Evolutionary conservation across 2,888 invertebrate species (phyloP), one percentile per base, ranked within the genome.

Genomic region (Blastobasis lacticolella): DNA sequence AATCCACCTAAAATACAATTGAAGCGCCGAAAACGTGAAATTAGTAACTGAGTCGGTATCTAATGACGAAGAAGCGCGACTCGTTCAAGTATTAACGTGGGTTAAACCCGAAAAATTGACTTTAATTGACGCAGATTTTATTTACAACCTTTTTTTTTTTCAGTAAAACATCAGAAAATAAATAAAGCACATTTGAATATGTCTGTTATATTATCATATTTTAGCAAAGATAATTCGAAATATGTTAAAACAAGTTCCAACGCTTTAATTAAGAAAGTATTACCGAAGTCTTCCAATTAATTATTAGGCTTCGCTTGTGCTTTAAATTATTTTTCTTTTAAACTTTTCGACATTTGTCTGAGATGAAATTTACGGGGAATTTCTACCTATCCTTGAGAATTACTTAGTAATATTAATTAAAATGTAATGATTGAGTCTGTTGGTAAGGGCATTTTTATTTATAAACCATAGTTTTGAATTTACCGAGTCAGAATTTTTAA

Each of bases 1-100:
- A 64, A 63, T 62, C 62, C 58, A 62, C 63, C 59, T 67, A 54
- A 57, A 58, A 64, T 49, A 49, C 45, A 45, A 37, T 8, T 37
- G 37, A n/a, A 38, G 23, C 5, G 6, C 8, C 10, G 23, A 10
- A 45, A 10, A 45, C 5, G 43, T 43, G 10, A n/a, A 7, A 5
- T 7, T 45, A 45, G 44, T 5, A 6, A 43, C n/a, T 43, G 43
- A 23, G 23, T 23, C 23, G 23, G 23, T 23, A 23, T 23, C 23
- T 23, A 23, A 23, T 23, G 23, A 23, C 23, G 23, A 23, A 23
- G 23, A 23, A 23, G 3, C 23, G 23, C 23, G 23, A 23, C 23
- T 23, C 23, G 23, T 23, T 3, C 23, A 23, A 23, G 23, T 23
- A 23, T 23, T 23, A 2, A 2, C 23, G 23, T 23, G 23, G 23